Evolutionary conservation across 2,113 vertebrate species (phyloP).

Genomic region (Eurystomus gularis): DNA sequence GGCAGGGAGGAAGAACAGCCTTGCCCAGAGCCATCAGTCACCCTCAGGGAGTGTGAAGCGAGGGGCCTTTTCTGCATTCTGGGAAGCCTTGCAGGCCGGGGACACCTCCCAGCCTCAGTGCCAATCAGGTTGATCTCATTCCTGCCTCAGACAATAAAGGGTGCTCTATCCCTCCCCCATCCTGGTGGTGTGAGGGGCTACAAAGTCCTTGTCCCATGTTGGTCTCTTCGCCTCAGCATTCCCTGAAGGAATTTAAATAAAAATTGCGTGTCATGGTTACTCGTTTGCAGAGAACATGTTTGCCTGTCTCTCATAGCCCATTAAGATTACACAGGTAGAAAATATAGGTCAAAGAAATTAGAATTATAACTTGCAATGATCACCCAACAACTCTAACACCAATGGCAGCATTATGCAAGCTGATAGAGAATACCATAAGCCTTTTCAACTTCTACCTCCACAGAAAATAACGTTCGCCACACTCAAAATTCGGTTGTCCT

Average conservation of each 20-base stretch:
- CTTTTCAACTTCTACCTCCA: slow-evolving; percentile 54
- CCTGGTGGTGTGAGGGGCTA: not conserved
- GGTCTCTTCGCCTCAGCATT: fast-evolving
- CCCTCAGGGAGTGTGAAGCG: fast-evolving
- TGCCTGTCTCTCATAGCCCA: not conserved
- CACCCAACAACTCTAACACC: slow-evolving; percentile 36
- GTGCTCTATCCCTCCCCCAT: not conserved
- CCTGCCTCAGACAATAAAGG: not conserved
- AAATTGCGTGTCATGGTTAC: fast-evolving
- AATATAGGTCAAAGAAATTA: slow-evolving; percentile 43
- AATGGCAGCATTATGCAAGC: not conserved
- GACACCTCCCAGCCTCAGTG: not conserved
- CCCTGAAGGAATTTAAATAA: not conserved
- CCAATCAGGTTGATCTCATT: not conserved
- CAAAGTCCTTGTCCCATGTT: not conserved
- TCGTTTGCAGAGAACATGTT: not conserved
- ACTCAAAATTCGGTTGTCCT: not conserved
- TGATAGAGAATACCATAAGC: slow-evolving; percentile 41
- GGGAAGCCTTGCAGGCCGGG: not conserved
- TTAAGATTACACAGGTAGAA: slow-evolving; percentile 30
- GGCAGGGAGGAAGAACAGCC: fast-evolving
- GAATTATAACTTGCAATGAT: slow-evolving; percentile 17
- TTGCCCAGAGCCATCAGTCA: fast-evolving
- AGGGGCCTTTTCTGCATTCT: fast-evolving
- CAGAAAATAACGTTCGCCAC: slow-evolving; percentile 9